Conservation (phyloP, 2,797 vertebrate genomes). For the Sebastes ruberrimus region DNA sequence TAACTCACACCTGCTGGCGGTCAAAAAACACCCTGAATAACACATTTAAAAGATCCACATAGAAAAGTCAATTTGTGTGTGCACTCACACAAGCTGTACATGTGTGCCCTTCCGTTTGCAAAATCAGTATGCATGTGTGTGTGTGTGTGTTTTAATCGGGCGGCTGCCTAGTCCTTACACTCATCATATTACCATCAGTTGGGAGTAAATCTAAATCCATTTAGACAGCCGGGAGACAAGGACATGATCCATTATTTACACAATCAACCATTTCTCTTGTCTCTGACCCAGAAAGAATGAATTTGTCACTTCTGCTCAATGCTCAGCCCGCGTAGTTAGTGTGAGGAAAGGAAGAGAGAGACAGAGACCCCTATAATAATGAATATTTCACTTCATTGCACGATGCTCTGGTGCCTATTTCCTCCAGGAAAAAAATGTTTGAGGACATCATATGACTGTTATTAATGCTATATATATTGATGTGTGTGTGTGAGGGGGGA, state of each 20-base stretch:
- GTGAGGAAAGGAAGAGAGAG: neutral
- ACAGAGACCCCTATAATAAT: neutral
- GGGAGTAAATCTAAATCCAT: slow-evolving; percentile 54
- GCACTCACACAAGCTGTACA: neutral
- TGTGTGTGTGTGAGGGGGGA: neutral
- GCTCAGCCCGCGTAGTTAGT: slow-evolving; percentile 4
- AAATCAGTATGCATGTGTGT: neutral
- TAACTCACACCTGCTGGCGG: neutral
- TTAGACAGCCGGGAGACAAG: slow-evolving; percentile 52
- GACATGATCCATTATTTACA: slow-evolving; percentile 69
- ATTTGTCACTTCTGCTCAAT: slow-evolving; percentile 52
- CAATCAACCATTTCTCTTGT: slow-evolving; percentile 54
- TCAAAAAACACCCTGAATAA: neutral
- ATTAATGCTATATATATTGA: neutral
- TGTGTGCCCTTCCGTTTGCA: neutral
- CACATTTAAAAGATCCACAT: neutral
- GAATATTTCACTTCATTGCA: slow-evolving; percentile 37
- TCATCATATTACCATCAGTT: slow-evolving; percentile 30
- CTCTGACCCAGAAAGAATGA: slow-evolving; percentile 69
- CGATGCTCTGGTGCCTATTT: neutral
- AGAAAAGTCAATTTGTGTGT: neutral
- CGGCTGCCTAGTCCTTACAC: slow-evolving; percentile 6
- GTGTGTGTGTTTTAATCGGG: slow-evolving; percentile 15
- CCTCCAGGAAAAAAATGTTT: neutral
- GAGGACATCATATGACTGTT: neutral